A percentile compares a stretch with the other conserved stretches of the same genome.
Evolutionary conservation across 2,888 invertebrate species (phyloP).

Genomic region (Polydrusus pterygomalis): DNA sequence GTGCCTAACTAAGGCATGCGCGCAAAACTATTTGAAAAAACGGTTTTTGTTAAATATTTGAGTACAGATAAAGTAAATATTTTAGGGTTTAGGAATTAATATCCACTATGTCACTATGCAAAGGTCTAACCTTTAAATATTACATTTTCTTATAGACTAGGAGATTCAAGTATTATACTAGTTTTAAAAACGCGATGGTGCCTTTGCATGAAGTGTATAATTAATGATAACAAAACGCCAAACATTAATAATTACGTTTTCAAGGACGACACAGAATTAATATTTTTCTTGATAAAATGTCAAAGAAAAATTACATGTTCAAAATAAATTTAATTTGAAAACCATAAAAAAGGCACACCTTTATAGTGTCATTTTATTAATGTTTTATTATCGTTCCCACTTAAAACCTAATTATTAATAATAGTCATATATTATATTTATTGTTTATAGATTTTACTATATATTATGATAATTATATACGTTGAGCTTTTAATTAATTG

Average conservation of each 20-base stretch:
- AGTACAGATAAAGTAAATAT: too few species aligned
- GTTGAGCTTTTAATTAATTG: conserved; percentile 14
- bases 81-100: too few species aligned
- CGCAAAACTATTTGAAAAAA: too few species aligned
- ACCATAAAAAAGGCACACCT: conserved; percentile 44
- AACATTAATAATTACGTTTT: neutral
- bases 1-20: too few species aligned
- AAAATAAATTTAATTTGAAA: conserved; percentile 35
- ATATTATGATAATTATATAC: conserved; percentile 41
- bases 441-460: conserved; percentile 42
- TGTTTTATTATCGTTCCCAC: conserved; percentile 41
- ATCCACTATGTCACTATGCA: too few species aligned
- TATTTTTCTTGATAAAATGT: conserved; percentile 31
- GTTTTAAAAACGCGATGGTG: too few species aligned
- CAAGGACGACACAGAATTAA: neutral
- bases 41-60: too few species aligned
- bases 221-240: neutral
- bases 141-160: too few species aligned
- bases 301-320: conserved; percentile 38
- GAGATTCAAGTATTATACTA: too few species aligned
- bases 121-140: too few species aligned
- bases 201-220: too few species aligned
- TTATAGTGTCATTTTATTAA: conserved; percentile 36
- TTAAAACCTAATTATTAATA: conserved; percentile 49
- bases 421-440: conserved; percentile 44